Conservation (phyloP, 2,797 vertebrate species). For the Austrolebias charrua region DNA sequence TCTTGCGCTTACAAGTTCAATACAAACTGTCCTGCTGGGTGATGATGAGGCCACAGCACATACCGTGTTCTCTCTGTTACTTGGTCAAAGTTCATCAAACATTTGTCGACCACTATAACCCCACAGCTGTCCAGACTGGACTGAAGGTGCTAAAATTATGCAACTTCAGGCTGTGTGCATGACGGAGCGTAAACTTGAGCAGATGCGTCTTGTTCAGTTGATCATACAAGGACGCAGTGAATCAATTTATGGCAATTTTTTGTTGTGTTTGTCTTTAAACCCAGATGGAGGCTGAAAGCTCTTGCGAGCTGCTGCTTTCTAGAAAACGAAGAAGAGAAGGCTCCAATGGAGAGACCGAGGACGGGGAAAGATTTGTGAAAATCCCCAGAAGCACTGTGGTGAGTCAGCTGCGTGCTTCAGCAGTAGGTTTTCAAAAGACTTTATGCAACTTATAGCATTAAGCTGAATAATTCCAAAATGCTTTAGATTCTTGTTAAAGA, state of each 20-base stretch:
- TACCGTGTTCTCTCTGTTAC: slow-evolving; percentile 15
- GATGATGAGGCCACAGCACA: background rate
- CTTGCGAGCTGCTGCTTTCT: slow-evolving; percentile 80
- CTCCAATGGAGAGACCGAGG: slow-evolving; percentile 86
- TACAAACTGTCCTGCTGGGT: slow-evolving; percentile 10
- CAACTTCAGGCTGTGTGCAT: slow-evolving; percentile 4
- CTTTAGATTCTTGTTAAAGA: slow-evolving; percentile 9
- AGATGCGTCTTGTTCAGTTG: background rate
- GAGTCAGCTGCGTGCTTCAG: slow-evolving; percentile 66
- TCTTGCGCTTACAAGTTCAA: too few relatives aligned
- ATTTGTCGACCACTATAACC: slow-evolving; percentile 9
- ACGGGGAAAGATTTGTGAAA: slow-evolving; percentile 85
- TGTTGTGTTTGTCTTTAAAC: slow-evolving; percentile 23
- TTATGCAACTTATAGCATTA: background rate
- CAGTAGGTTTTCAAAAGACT: background rate
- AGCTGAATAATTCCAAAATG: background rate
- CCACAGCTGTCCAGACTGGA: slow-evolving; percentile 15
- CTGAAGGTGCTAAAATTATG: slow-evolving; percentile 13
- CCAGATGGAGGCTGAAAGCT: slow-evolving; percentile 87
- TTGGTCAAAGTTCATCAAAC: slow-evolving; percentile 35
- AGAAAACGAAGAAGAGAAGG: slow-evolving; percentile 93
- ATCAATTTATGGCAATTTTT: background rate
- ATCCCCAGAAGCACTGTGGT: slow-evolving; percentile 86
- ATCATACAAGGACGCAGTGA: background rate
- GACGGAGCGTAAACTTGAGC: background rate